These are phyloP conservation scores for Helicoverpa zea DNA, from an alignment of 1,140 invertebrate species.

Conservation along the genomic window DNA sequence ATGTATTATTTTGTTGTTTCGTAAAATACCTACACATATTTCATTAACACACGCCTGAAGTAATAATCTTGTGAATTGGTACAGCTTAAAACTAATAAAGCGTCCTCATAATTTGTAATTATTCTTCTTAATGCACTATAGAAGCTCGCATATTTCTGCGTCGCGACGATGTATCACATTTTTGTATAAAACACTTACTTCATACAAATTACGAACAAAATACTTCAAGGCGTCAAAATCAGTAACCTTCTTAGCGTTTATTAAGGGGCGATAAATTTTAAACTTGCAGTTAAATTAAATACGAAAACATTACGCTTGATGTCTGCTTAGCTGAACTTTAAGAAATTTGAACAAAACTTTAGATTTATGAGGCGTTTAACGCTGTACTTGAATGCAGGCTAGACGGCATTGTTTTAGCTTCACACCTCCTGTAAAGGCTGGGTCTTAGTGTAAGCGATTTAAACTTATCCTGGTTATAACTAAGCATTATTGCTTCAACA, in stretches of 20 bases:
- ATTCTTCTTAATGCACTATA: too few species aligned
- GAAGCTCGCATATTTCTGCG: too few species aligned
- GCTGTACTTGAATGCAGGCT: constrained; percentile 1
- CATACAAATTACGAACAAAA: background rate
- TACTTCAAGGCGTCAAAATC: background rate
- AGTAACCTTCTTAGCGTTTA: background rate
- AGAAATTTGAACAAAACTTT: background rate
- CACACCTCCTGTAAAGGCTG: background rate
- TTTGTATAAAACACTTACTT: background rate
- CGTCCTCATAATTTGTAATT: too few species aligned
- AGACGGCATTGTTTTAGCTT: constrained; percentile 2
- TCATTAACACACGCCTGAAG: too few species aligned
- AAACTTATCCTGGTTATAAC: too few species aligned
- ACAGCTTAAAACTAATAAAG: too few species aligned
- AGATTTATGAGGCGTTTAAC: constrained; percentile 14
- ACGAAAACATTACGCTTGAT: background rate
- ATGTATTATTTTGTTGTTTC: too few species aligned
- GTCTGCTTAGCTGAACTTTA: background rate
- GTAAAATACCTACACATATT: too few species aligned
- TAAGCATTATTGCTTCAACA: too few species aligned
- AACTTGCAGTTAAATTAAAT: constrained; percentile 15
- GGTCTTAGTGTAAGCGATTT: background rate
- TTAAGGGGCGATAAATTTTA: background rate
- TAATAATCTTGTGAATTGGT: too few species aligned
- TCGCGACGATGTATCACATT: too few species aligned